These are phyloP conservation scores for Heliangelus exortis DNA, from an alignment of 2,797 vertebrate species.

Conservation along the genomic window DNA sequence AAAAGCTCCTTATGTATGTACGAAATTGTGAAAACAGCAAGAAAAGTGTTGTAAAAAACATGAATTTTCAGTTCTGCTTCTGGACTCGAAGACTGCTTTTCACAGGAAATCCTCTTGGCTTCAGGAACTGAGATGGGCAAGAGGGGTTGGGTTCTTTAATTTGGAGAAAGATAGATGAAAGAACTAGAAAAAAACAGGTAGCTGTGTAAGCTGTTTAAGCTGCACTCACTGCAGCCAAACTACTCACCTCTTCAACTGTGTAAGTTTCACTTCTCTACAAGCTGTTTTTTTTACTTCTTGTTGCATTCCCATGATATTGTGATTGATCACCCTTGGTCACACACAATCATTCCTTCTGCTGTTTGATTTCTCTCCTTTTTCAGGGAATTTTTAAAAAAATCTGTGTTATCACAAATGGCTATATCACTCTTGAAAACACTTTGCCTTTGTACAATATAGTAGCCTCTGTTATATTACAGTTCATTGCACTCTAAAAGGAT, in stretches of 20 bases:
- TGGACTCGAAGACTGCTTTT: neutral
- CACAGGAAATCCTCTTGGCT: neutral
- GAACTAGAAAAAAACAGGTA: fast-evolving
- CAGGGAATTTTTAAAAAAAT: neutral
- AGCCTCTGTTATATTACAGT: neutral
- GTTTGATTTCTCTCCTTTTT: neutral
- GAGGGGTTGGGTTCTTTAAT: neutral
- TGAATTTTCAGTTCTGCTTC: neutral
- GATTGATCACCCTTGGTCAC: neutral
- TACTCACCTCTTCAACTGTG: neutral
- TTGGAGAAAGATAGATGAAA: neutral
- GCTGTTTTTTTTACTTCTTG: neutral
- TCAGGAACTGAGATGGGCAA: neutral
- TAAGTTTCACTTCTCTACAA: neutral
- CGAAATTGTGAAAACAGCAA: neutral
- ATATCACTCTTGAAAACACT: neutral
- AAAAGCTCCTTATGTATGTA: neutral
- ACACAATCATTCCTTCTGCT: neutral
- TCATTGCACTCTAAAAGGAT: neutral
- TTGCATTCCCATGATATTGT: neutral
- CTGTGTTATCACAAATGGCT: neutral
- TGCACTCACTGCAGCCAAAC: neutral
- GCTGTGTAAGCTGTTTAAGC: neutral
- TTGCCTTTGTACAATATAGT: neutral
- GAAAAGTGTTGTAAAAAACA: neutral